Percentiles rank a stretch among this genome's conserved stretches.
phyloP scores from a whole-genome alignment of 53 echinoderm and acorn worm genomes.

The Paracentrotus lividus region DNA sequence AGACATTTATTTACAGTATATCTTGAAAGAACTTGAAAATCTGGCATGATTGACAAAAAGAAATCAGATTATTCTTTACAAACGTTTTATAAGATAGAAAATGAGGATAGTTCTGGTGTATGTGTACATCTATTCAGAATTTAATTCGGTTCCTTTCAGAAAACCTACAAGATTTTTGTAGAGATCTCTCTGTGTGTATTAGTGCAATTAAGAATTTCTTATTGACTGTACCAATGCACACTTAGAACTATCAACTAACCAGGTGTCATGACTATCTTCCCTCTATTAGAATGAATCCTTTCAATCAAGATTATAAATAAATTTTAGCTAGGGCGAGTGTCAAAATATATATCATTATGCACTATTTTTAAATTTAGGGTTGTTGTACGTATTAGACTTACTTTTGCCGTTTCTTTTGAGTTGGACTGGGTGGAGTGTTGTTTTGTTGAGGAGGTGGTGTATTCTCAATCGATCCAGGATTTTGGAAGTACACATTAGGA shows the following conservation, averaged over 20 bases:
- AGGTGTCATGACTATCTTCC: not conserved
- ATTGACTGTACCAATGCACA: too few species aligned
- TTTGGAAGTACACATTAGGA: slow-evolving; percentile 49
- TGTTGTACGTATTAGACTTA: not conserved
- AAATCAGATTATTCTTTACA: not conserved
- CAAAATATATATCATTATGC: too few species aligned
- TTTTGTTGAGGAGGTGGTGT: not conserved
- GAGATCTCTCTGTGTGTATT: too few species aligned
- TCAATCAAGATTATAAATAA: not conserved
- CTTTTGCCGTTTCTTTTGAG: slow-evolving; percentile 10
- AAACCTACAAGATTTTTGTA: too few species aligned
- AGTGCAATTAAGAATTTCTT: too few species aligned
- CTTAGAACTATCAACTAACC: too few species aligned
- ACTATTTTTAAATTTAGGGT: not conserved
- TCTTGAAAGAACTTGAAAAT: not conserved
- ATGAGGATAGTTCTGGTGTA: too few species aligned
- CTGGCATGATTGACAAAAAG: not conserved
- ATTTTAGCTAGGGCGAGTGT: not conserved
- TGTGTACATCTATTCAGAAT: too few species aligned
- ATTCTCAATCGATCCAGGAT: not conserved
- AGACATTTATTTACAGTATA: not conserved
- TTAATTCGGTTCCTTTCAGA: too few species aligned
- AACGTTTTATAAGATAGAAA: too few species aligned
- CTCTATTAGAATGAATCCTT: not conserved
- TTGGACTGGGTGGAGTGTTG: not conserved